Evolutionary conservation across 2,888 invertebrate genomes (phyloP), one percentile per base, ranked within the genome.

Genomic region (Dynastes maya): DNA sequence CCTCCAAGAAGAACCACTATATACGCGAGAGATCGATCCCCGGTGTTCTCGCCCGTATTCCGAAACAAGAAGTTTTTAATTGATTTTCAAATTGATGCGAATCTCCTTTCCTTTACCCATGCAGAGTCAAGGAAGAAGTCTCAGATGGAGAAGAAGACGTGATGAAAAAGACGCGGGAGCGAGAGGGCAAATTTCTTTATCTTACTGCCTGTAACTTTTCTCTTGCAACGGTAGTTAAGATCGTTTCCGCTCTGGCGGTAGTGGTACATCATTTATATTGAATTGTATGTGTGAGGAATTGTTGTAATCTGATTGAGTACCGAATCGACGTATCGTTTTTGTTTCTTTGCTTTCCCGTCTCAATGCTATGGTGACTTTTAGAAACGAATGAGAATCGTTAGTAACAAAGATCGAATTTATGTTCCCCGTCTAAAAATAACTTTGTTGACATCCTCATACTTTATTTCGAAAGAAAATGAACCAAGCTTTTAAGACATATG

Each of bases 61-160:
- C 45, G 58, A 40, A 32, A 72, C 58, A 22, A 58, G 58, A 72
- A 72, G 58, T 72, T 72, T 72, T 72, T 72, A 72, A 72, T 72
- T 72, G 72, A 72, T 72, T 72, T 55, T 72, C 72, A 40, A 72
- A 72, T 72, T 58, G 72, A 58, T 4, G 37, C 40, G 55, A 40
- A 58, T 72, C 22, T 40, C 9, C 49, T 45, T 49, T 67, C 67
- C 6, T 49, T 22, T 45, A 67, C 45, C 8, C 9, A 11, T 8
- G 11, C 45, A 8, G 9, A 45, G 11, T 37, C 45, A 8, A 2
- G 45, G 11, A 1, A 45, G 37, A 37, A 37, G 37, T 37, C 37
- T 37, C 37, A 37, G 37, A 37, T 37, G 6, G 22, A 61, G 22
- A 61, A 22, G 27, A 32, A 63, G 63, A 13, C 13, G 29, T 9